phyloP scores from a whole-genome alignment of 1,140 invertebrate genomes.

The Drosophila auraria region DNA sequence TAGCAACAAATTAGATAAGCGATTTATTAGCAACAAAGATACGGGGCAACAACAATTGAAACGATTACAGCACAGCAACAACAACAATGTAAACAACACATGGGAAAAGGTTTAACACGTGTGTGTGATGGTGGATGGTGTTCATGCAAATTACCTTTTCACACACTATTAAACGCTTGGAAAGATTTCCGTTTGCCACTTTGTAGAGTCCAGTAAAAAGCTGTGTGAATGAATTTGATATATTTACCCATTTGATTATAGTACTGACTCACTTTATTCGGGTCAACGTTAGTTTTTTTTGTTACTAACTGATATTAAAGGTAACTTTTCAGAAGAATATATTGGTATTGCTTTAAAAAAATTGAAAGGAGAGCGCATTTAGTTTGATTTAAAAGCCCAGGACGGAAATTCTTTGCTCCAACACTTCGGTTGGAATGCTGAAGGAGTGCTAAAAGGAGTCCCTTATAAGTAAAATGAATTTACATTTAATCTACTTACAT shows the following conservation, averaged over 20 bases:
- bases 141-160: slow-evolving; percentile 43
- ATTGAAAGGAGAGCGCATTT: background rate
- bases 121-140: background rate
- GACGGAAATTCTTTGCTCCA: too few relatives aligned
- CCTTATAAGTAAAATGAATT: too few relatives aligned
- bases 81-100: slow-evolving; percentile 22
- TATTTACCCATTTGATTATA: slow-evolving; percentile 38
- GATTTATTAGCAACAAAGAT: slow-evolving; percentile 65
- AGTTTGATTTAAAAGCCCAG: background rate
- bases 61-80: slow-evolving; percentile 46
- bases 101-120: slow-evolving; percentile 1
- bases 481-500: too few relatives aligned
- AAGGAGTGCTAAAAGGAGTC: too few relatives aligned
- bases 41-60: slow-evolving; percentile 27
- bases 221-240: slow-evolving; percentile 25
- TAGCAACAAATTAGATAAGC: slow-evolving; percentile 77
- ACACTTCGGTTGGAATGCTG: too few relatives aligned
- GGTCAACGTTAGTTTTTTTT: background rate
- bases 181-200: slow-evolving; percentile 21
- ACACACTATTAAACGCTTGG: slow-evolving; percentile 37
- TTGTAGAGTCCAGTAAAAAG: slow-evolving; percentile 17
- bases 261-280: slow-evolving; percentile 23
- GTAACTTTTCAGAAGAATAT: background rate
- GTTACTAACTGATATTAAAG: background rate
- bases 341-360: background rate